Percentiles rank a stretch among this genome's conserved stretches.
phyloP scores from a whole-genome alignment of 2,888 invertebrate genomes.

The Rhodophaea formosa region DNA sequence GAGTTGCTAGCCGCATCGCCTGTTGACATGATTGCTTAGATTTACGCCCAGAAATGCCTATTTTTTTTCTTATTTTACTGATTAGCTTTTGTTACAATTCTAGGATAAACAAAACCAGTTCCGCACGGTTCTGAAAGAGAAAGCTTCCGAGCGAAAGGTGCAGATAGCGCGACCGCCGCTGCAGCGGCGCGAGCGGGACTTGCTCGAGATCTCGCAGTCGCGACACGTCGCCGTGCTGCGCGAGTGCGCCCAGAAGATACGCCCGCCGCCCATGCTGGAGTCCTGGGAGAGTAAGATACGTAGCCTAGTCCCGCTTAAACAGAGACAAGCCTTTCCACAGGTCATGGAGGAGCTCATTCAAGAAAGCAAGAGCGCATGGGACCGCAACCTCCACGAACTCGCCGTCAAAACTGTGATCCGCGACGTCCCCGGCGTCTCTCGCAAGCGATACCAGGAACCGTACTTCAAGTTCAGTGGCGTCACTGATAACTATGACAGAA shows the following conservation, averaged over 20 bases:
- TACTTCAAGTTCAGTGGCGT: slow-evolving; percentile 83
- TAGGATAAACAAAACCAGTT: slow-evolving; percentile 71
- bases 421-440: slow-evolving; percentile 78
- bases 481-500: slow-evolving; percentile 81
- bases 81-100: slow-evolving; percentile 30
- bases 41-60: no score
- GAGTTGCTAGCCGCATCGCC: no score
- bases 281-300: slow-evolving; percentile 83
- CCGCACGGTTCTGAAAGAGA: slow-evolving; percentile 63
- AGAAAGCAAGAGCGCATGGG: slow-evolving; percentile 82
- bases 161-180: slow-evolving; percentile 52
- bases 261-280: slow-evolving; percentile 82
- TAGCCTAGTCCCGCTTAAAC: slow-evolving; percentile 74
- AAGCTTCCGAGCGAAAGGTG: slow-evolving; percentile 62
- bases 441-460: slow-evolving; percentile 67
- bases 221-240: slow-evolving; percentile 79
- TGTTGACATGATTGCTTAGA: no score
- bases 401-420: slow-evolving; percentile 84
- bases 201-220: slow-evolving; percentile 70
- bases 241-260: slow-evolving; percentile 79
- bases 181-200: slow-evolving; percentile 63
- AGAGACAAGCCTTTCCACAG: slow-evolving; percentile 79
- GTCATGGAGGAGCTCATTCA: slow-evolving; percentile 76
- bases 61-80: slow-evolving; percentile 14
- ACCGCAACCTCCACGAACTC: slow-evolving; percentile 81